Evolutionary conservation across 2,888 invertebrate genomes (phyloP).

Genomic region (Dolomedes plantarius): DNA sequence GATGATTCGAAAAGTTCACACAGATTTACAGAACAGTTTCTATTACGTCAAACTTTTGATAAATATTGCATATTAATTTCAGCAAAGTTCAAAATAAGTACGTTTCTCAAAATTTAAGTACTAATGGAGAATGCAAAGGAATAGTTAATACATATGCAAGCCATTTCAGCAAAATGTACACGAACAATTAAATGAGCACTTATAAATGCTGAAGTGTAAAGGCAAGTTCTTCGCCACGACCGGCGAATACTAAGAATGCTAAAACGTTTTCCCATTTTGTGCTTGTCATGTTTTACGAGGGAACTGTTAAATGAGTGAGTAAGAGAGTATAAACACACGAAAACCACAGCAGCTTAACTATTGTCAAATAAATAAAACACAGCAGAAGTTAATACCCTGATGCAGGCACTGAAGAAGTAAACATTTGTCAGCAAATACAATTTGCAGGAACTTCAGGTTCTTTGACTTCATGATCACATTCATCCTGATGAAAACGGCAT

Average conservation of each 20-base stretch:
- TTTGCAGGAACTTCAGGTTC: slow-evolving; percentile 38
- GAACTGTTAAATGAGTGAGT: slow-evolving; percentile 3
- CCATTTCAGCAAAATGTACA: neutral
- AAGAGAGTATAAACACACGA: neutral
- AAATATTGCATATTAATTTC: neutral
- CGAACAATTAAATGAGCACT: slow-evolving; percentile 14
- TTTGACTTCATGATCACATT: neutral
- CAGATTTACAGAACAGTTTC: neutral
- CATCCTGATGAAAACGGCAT: slow-evolving; percentile 2
- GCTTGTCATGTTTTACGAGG: slow-evolving; percentile 20
- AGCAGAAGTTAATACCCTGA: slow-evolving; percentile 31
- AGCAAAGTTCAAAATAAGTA: neutral
- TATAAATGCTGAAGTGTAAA: slow-evolving; percentile 22
- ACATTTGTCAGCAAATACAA: neutral
- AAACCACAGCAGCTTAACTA: neutral
- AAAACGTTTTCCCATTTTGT: slow-evolving; percentile 38
- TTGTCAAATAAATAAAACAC: neutral
- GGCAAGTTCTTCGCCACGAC: slow-evolving; percentile 43
- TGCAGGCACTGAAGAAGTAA: slow-evolving; percentile 31
- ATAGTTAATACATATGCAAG: neutral
- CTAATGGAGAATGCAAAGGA: neutral
- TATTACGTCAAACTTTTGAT: neutral
- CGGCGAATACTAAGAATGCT: slow-evolving; percentile 48
- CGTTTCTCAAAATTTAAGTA: neutral
- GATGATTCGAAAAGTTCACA: neutral